These are phyloP conservation scores for Odontomachus brunneus DNA, from an alignment of 1,140 invertebrate genomes.

Conservation along the genomic window DNA sequence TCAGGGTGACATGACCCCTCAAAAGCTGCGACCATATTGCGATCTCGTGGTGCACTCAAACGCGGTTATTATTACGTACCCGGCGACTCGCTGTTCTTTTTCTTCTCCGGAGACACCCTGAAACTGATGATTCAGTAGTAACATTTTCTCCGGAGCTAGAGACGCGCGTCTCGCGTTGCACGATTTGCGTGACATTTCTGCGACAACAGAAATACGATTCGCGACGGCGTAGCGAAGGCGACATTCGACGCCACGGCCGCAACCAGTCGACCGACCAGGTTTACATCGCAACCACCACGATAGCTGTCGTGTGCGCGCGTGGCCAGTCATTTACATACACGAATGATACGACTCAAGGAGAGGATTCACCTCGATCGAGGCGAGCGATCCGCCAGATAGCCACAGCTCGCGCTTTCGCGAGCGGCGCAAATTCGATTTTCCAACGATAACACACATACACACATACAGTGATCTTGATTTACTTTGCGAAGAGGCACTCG, in stretches of 20 bases:
- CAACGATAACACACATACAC: too few species aligned
- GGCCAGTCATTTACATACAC: conserved; percentile 11
- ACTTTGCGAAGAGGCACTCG: too few species aligned
- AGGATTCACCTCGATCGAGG: neutral
- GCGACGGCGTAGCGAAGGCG: conserved; percentile 15
- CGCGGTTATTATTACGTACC: conserved; percentile 34
- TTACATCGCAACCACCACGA: conserved; percentile 7
- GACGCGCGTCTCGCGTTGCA: conserved; percentile 38
- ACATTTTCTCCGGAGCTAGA: conserved; percentile 54
- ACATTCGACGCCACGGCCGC: conserved; percentile 42
- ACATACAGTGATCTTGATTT: too few species aligned
- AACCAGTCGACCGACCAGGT: conserved; percentile 39
- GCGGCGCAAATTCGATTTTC: too few species aligned
- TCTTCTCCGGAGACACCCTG: neutral
- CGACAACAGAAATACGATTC: conserved; percentile 69
- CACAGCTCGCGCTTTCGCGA: neutral
- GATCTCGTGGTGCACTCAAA: too few species aligned
- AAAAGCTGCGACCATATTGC: too few species aligned
- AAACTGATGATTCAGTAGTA: conserved; percentile 57
- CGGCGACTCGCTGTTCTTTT: neutral
- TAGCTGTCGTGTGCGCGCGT: conserved; percentile 3
- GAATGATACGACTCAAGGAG: neutral
- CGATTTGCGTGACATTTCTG: conserved; percentile 63
- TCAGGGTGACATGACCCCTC: too few species aligned
- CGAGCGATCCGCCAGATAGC: neutral